Evolutionary conservation across 2,888 invertebrate genomes (phyloP), one percentile per base, ranked within the genome.

Genomic region (Polia nebulosa): DNA sequence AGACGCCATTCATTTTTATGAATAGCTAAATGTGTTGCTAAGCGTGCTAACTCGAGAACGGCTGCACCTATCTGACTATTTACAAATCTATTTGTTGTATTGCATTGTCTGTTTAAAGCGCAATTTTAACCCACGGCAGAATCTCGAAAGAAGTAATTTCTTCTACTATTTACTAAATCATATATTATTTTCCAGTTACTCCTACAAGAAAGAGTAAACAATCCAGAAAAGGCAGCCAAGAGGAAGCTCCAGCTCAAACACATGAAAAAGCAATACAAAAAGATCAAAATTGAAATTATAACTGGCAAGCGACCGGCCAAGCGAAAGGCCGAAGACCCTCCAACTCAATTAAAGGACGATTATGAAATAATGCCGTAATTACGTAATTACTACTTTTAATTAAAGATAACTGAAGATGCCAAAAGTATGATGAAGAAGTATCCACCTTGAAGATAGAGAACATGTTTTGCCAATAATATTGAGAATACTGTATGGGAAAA

Each of bases 401-500:
- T 99, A 88, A 97, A 97, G 89, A 96, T 99, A 22, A 97, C 97
- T 81, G 96, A 96, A 82, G 97, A 97, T 65, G 96, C 96, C 65
- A 96, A 97, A 62, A 95, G 96, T n/a, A n/a, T n/a, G n/a, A n/a
- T n/a, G n/a, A n/a, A n/a, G n/a, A n/a, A n/a, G n/a, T 47, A 96
- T 99, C 36, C 96, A 96, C 45, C 89, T 95, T 0, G 97, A 98
- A 59, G 98, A 99, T 89, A 96, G 99, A 60, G 94, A 96, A 36
- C 96, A 97, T 65, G 94, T 98, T 2, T 96, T 98, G 82, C 97
- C 98, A 0, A 95, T 98, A 57, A 95, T 99, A 51, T 95, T 98
- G 88, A 97, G 98, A 86, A 97, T 99, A 76, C 96, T 98, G 1
- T 98, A 98, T 86, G 98, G 99, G 17, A 99, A 99, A 95, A 98